Conservation (phyloP, 2,113 vertebrate genomes). For the Pomatostomus ruficeps region DNA sequence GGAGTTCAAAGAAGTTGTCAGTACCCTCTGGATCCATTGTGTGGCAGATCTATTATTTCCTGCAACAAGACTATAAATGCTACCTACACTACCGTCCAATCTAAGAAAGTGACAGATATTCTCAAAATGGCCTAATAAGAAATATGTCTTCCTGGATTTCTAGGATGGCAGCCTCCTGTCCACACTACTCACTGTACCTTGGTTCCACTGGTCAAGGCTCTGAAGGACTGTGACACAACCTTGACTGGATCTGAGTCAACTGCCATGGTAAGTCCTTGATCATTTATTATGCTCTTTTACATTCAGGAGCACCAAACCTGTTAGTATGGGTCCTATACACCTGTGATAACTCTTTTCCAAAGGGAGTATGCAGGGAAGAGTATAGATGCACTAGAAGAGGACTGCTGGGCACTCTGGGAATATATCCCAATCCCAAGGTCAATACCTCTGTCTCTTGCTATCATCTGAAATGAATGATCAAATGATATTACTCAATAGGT, state of each 20-base stretch:
- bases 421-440: too few species aligned
- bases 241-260: background rate
- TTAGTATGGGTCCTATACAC: background rate
- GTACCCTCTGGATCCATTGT: background rate
- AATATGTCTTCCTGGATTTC: background rate
- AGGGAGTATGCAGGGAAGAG: background rate
- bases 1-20: background rate
- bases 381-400: accelerated
- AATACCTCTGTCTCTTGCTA: background rate
- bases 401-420: background rate
- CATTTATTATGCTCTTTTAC: background rate
- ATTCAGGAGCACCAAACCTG: background rate
- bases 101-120: background rate
- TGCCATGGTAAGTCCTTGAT: background rate
- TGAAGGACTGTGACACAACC: background rate
- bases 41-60: background rate
- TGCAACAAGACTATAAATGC: background rate
- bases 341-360: background rate
- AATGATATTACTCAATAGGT: background rate
- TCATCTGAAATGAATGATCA: background rate
- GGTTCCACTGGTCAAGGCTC: background rate
- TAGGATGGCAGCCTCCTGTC: background rate
- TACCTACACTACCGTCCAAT: background rate
- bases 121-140: background rate
- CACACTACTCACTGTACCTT: too few species aligned